Conservation (phyloP, 2,888 invertebrate genomes). For the Caenorhabditis sulstoni region DNA sequence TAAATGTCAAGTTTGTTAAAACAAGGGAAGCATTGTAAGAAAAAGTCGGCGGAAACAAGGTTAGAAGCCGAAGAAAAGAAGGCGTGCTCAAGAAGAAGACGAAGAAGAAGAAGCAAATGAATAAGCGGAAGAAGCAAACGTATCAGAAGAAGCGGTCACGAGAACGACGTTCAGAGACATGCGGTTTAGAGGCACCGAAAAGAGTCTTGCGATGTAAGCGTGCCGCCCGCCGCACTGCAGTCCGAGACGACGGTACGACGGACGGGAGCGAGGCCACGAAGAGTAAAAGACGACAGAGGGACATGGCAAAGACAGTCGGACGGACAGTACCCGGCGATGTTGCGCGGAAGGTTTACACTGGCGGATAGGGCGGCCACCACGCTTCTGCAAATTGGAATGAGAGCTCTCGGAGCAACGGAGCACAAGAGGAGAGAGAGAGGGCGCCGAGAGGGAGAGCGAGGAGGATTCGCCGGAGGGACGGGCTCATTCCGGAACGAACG, state of each 20-base stretch:
- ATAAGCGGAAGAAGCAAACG: not conserved
- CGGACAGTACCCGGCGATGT: constrained; percentile 67
- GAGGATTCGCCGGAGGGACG: not conserved
- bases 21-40: constrained; percentile 7
- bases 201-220: constrained; percentile 46
- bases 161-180: constrained; percentile 5
- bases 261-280: constrained; percentile 44
- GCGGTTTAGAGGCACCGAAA: constrained; percentile 44
- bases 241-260: constrained; percentile 36
- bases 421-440: constrained; percentile 7
- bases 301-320: constrained; percentile 53
- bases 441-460: not conserved
- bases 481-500: constrained; percentile 7
- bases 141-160: constrained; percentile 16
- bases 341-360: constrained; percentile 61
- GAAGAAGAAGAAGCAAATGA: constrained; percentile 9
- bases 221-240: constrained; percentile 25
- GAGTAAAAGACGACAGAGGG: constrained; percentile 51
- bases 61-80: constrained; percentile 16
- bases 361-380: constrained; percentile 63
- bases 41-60: constrained; percentile 11
- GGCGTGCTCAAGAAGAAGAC: constrained; percentile 15
- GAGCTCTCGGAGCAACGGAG: not conserved
- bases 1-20: constrained; percentile 8
- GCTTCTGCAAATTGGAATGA: constrained; percentile 59